Base-by-base conservation (phyloP, 1,140 invertebrate genomes). In the Chymomyza costata region DNA sequence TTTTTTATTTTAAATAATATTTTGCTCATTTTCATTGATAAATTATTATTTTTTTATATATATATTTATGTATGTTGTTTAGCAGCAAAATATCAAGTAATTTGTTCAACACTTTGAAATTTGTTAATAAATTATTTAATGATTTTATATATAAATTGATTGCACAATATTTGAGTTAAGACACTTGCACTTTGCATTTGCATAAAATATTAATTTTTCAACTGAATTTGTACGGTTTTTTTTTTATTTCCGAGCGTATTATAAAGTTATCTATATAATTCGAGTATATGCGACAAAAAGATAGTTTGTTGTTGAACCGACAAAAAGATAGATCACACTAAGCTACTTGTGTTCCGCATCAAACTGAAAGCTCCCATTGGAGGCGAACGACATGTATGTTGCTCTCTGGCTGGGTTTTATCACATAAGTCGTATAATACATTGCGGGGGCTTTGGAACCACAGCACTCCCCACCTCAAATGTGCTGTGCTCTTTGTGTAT, bases 131-230 rank as follows among this genome's bases (percentile, higher is more conserved):
- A 39, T 43, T 39, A 11, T 28, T 28, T 31, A 32, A n/a, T n/a
- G n/a, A n/a, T n/a, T n/a, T n/a, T n/a, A n/a, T n/a, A n/a, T n/a
- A 7, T 14, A 43, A 32, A 63, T 50, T 37, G 25, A 45, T 32
- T 25, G 21, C 21, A 25, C 21, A 73, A 64, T 73, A 54, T 41
- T 35, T 63, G 32, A 53, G 37, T 32, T n/a, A 49, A 28, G 28
- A 49, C 51, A 62, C 57, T 52, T 53, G 38, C 68, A 73, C 69
- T 74, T 64, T 43, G 35, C 21, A 74, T 68, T 73, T 74, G 49
- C 65, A 68, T 73, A 55, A 59, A 63, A 50, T 55, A 32, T 34
- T 35, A 46, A 74, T 74, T 65, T 60, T 17, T 64, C 44, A 43
- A n/a, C 21, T 8, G 8, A 28, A 39, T 43, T 15, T 37, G 30